Evolutionary conservation across 2,113 vertebrate genomes (phyloP).

Genomic region (Oncorhynchus masou): DNA sequence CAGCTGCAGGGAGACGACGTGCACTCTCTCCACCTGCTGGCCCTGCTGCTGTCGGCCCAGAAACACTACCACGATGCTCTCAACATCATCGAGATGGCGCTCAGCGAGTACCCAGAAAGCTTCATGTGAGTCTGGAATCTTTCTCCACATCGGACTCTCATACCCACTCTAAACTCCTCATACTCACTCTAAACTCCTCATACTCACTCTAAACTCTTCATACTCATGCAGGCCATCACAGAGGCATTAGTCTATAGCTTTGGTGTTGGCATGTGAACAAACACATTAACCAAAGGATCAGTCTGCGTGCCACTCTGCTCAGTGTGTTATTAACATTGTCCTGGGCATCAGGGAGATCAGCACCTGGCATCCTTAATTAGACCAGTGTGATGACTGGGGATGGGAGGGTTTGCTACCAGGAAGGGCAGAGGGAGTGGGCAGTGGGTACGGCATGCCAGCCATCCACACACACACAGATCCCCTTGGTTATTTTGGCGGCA

Average conservation of each 20-base stretch:
- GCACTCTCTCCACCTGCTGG: conserved; percentile 94
- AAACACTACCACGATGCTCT: conserved; percentile 97
- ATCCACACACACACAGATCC: conserved; percentile 8
- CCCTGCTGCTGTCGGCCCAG: conserved; percentile 92
- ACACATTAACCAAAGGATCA: neutral
- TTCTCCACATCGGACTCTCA: neutral
- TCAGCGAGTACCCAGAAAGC: conserved; percentile 96
- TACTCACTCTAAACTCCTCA: neutral
- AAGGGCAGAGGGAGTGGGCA: too few relatives aligned
- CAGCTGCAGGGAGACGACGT: conserved; percentile 96
- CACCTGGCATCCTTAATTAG: too few relatives aligned
- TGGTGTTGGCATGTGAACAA: too few relatives aligned
- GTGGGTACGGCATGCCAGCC: too few relatives aligned
- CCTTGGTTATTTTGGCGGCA: neutral
- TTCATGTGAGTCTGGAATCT: conserved; percentile 83
- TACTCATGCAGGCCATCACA: neutral
- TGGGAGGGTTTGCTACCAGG: too few relatives aligned
- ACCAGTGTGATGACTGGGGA: too few relatives aligned
- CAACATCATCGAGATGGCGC: conserved; percentile 97
- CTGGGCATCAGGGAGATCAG: too few relatives aligned
- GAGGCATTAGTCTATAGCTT: too few relatives aligned
- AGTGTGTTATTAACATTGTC: too few relatives aligned
- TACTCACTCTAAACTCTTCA: neutral
- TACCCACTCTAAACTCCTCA: neutral
- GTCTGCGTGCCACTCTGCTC: neutral